These are phyloP conservation scores for Acleris laterana DNA, from an alignment of 2,888 invertebrate genomes.

Conservation along the genomic window DNA sequence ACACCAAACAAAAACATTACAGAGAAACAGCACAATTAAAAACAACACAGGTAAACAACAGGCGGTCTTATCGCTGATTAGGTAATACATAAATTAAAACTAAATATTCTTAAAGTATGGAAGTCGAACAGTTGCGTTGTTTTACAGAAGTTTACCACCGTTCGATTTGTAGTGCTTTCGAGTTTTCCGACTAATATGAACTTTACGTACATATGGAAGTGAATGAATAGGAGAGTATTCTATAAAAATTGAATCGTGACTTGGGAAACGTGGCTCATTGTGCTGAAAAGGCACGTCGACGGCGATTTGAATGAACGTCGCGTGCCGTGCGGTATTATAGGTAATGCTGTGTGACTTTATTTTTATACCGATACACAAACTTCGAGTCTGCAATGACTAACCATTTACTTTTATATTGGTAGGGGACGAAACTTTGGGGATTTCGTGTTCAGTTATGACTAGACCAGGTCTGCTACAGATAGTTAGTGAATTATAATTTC, in stretches of 20 bases:
- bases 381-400: slow-evolving; percentile 24
- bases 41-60: too few relatives aligned
- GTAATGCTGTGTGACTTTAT: slow-evolving; percentile 48
- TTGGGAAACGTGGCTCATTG: slow-evolving; percentile 12
- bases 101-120: too few relatives aligned
- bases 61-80: too few relatives aligned
- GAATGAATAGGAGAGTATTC: background rate
- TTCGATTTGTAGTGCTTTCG: too few relatives aligned
- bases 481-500: too few relatives aligned
- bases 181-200: background rate
- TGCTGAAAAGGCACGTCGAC: slow-evolving; percentile 56
- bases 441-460: slow-evolving; percentile 16
- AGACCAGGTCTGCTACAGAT: too few relatives aligned
- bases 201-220: background rate
- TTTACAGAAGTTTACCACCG: too few relatives aligned
- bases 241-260: slow-evolving; percentile 7
- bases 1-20: too few relatives aligned
- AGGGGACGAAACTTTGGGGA: slow-evolving; percentile 20
- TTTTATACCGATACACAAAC: slow-evolving; percentile 48
- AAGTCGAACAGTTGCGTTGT: too few relatives aligned
- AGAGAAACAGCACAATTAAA: too few relatives aligned
- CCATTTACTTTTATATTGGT: slow-evolving; percentile 25
- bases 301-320: slow-evolving; percentile 76
- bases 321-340: slow-evolving; percentile 72
- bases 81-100: too few relatives aligned